Evolutionary conservation across 2,113 vertebrate genomes (phyloP).

Genomic region (Benitochromis conjunctus): DNA sequence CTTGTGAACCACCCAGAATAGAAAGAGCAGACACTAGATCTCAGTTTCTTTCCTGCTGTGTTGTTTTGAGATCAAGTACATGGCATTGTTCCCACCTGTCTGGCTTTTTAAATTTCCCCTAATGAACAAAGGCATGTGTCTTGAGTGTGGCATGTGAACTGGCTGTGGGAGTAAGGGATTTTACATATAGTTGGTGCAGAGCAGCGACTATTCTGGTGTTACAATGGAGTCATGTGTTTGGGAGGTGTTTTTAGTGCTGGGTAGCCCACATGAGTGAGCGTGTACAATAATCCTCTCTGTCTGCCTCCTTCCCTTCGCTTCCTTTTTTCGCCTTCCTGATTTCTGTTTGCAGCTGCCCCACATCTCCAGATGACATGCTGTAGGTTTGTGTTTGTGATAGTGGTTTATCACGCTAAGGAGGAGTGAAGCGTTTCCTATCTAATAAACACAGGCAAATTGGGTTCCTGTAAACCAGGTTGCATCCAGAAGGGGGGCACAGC

Average conservation of each 20-base stretch:
- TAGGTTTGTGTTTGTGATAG: not conserved
- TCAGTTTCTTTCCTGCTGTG: not conserved
- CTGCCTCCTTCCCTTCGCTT: slow-evolving; percentile 54
- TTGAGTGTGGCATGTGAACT: not conserved
- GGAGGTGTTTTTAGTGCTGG: slow-evolving; percentile 59
- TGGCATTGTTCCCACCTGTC: not conserved
- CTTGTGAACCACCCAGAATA: not conserved
- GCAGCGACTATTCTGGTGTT: slow-evolving; percentile 40
- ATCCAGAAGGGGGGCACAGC: not conserved
- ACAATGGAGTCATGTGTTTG: slow-evolving; percentile 68
- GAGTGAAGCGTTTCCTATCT: slow-evolving; percentile 35
- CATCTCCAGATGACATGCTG: slow-evolving; percentile 19
- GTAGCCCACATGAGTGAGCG: slow-evolving; percentile 60
- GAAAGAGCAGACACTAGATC: not conserved
- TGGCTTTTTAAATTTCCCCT: not conserved
- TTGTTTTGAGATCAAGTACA: not conserved
- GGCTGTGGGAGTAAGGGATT: not conserved
- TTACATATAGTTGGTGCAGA: slow-evolving; percentile 23
- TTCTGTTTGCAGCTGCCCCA: slow-evolving; percentile 51
- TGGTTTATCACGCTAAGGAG: not conserved
- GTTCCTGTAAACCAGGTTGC: not conserved
- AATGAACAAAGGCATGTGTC: not conserved
- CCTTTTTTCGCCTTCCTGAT: slow-evolving; percentile 52
- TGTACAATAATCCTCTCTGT: slow-evolving; percentile 72
- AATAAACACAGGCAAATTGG: not conserved